Evolutionary conservation across 2,113 vertebrate genomes (phyloP).

Genomic region (Cyphomyrus plagiostoma): DNA sequence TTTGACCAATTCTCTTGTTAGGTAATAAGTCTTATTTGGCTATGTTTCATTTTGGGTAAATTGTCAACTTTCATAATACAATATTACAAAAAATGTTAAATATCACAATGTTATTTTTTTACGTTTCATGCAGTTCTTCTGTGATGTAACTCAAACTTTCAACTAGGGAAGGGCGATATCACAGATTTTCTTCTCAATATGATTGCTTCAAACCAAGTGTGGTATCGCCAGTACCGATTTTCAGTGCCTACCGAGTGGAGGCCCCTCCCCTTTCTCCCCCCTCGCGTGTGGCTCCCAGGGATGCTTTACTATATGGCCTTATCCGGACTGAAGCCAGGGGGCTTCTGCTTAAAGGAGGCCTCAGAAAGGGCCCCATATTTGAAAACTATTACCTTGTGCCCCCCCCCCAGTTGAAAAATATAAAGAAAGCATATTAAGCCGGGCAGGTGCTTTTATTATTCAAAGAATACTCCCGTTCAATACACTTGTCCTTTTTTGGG

Average conservation of each 20-base stretch:
- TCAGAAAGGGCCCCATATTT: not conserved
- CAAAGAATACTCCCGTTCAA: not conserved
- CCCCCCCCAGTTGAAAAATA: too few relatives aligned
- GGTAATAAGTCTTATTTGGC: not conserved
- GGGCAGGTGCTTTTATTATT: not conserved
- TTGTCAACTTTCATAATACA: not conserved
- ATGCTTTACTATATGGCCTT: not conserved
- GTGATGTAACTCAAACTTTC: not conserved
- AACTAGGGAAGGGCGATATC: not conserved
- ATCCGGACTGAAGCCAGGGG: not conserved
- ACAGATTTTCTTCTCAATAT: not conserved
- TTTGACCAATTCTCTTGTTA: not conserved
- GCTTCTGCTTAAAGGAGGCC: not conserved
- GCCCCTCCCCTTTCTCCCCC: too few relatives aligned
- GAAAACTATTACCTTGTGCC: not conserved
- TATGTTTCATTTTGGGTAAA: not conserved
- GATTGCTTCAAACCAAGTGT: not conserved
- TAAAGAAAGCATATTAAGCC: too few relatives aligned
- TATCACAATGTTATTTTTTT: not conserved
- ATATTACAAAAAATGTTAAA: not conserved
- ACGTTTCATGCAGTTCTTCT: not conserved
- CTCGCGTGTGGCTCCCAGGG: not conserved
- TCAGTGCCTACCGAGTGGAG: not conserved
- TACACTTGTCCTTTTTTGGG: not conserved
- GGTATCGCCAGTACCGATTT: not conserved